Evolutionary conservation across 1,140 invertebrate genomes (phyloP).

Genomic region (Mercenaria mercenaria): DNA sequence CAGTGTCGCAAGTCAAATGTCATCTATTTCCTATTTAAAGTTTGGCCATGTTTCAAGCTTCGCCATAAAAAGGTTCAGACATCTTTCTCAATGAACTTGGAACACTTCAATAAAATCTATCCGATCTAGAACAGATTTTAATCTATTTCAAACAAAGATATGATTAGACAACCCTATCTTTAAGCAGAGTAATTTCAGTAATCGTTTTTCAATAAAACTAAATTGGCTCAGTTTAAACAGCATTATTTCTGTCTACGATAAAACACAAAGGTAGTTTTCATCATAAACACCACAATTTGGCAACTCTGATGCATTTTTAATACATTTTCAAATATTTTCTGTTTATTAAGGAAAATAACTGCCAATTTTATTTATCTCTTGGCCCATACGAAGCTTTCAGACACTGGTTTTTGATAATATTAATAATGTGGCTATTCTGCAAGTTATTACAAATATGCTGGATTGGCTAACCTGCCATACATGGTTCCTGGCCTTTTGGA

Average conservation of each 20-base stretch:
- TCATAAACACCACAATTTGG: constrained; percentile 9
- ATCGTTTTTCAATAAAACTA: constrained; percentile 42
- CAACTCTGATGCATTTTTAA: constrained; percentile 25
- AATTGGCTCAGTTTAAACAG: constrained; percentile 19
- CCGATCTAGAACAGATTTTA: constrained; percentile 8
- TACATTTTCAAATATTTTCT: constrained; percentile 23
- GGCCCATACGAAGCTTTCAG: neutral
- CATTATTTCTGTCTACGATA: neutral
- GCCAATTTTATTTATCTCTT: constrained; percentile 34
- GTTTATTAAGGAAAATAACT: constrained; percentile 25
- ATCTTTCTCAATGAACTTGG: constrained; percentile 18
- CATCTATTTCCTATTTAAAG: constrained; percentile 23
- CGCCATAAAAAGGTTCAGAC: constrained; percentile 20
- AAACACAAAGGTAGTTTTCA: constrained; percentile 26
- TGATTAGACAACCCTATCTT: neutral
- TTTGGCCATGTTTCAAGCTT: constrained; percentile 7
- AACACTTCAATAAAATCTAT: constrained; percentile 37
- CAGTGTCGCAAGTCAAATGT: neutral
- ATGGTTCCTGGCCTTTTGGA: neutral
- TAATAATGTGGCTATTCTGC: neutral
- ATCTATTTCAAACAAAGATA: constrained; percentile 44
- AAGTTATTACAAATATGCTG: neutral
- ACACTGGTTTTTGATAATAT: constrained; percentile 13
- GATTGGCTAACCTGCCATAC: neutral
- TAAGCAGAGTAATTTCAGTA: constrained; percentile 22